Evolutionary conservation across 2,113 vertebrate species (phyloP).

Genomic region (Toxotes jaculatrix): DNA sequence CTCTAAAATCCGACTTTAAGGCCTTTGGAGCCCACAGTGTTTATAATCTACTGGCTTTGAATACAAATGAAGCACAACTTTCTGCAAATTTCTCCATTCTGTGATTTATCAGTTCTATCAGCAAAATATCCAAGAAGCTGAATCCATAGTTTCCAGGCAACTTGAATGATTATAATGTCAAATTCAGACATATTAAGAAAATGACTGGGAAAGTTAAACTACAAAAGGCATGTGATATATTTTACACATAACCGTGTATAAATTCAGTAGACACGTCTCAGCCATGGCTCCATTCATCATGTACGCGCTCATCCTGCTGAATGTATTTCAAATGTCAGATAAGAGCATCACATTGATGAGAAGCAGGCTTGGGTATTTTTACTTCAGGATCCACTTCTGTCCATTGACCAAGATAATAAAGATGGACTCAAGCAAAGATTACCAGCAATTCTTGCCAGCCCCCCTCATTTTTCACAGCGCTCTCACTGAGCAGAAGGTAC

Average conservation of each 20-base stretch:
- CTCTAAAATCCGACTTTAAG: neutral
- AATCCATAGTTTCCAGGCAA: neutral
- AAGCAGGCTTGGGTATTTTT: slow-evolving; percentile 85
- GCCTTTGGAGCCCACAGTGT: neutral
- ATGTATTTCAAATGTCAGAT: slow-evolving; percentile 81
- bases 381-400: slow-evolving; percentile 85
- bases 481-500: slow-evolving; percentile 69
- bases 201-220: neutral
- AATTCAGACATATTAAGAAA: neutral
- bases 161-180: neutral
- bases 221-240: neutral
- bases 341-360: slow-evolving; percentile 81
- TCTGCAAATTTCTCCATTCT: neutral
- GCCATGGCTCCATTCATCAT: slow-evolving; percentile 26
- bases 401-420: slow-evolving; percentile 82
- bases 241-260: neutral
- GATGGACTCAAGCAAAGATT: slow-evolving; percentile 79
- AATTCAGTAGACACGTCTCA: slow-evolving; percentile 19
- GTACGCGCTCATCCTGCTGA: slow-evolving; percentile 53
- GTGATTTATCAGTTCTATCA: neutral
- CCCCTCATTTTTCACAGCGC: slow-evolving; percentile 64
- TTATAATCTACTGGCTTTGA: neutral
- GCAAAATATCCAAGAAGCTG: neutral
- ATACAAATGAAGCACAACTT: neutral
- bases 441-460: slow-evolving; percentile 55